Base-by-base conservation (phyloP, 1,140 invertebrate species). In the Manduca sexta region DNA sequence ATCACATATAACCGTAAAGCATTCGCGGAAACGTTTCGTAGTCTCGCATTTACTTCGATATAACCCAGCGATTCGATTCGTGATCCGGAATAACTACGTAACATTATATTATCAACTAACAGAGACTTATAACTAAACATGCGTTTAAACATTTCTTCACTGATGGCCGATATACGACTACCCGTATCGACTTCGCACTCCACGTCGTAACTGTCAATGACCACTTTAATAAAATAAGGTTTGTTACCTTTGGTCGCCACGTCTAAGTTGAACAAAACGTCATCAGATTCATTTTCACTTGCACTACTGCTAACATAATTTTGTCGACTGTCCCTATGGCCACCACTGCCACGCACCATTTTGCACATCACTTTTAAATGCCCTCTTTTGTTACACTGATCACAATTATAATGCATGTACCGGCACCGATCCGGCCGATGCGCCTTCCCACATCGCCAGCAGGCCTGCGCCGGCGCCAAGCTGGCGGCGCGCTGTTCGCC, bases 1-100 rank as follows among this genome's bases (percentile, higher is more conserved):
- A 64, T 66, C 7, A 69, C 42, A 48, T 66, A 69, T n/a, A 65
- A 50, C 16, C 7, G 34, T 45, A 56, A 58, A 12, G 46, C 18
- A 15, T 59, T 45, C 1, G n/a, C 44, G n/a, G 3, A 11, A 8
- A 46, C 21, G 15, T 46, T 33, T 6, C 21, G 17, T 17, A 57
- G 26, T 1, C 15, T 31, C 2, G 60, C 53, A 40, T 57, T n/a
- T 3, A 21, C 60, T 21, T 26, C 13, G 12, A 59, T 66, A 37
- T 54, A 61, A 31, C 59, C 59, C 1, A 62, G 31, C 3, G 56
- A 54, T 12, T 56, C 40, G 2, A 61, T 65, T 13, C 43, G 40
- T 17, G 53, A 51, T 16, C 63, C 59, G 0, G 48, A 37, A 29
- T 66, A 62, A 39, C 45, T 39, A 38, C 50, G 59, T 41, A 62